These are phyloP conservation scores for Hyles euphorbiae DNA, from an alignment of 1,140 invertebrate genomes.

Conservation along the genomic window DNA sequence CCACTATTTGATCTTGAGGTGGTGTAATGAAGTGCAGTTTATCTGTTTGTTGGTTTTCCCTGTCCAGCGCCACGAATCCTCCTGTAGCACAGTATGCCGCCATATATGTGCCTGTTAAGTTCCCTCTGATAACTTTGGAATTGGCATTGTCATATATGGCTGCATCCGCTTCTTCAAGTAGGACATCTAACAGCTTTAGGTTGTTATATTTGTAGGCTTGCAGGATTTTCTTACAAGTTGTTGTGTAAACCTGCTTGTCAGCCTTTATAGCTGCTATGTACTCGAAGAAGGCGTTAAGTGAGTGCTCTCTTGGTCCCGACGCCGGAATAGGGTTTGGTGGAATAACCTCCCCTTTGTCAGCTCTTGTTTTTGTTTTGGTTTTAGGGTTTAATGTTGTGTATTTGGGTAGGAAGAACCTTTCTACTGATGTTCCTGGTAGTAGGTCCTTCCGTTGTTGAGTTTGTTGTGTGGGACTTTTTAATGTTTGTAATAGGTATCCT, in stretches of 20 bases:
- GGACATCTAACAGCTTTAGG: background rate
- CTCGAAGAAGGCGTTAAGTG: constrained; percentile 19
- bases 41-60: background rate
- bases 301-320: too few relatives aligned
- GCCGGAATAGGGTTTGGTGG: too few relatives aligned
- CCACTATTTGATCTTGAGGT: too few relatives aligned
- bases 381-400: too few relatives aligned
- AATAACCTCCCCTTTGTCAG: too few relatives aligned
- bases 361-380: too few relatives aligned
- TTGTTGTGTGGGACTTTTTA: too few relatives aligned
- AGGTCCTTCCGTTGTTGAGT: too few relatives aligned
- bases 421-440: too few relatives aligned
- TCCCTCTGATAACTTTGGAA: constrained; percentile 10
- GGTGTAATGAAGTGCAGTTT: background rate
- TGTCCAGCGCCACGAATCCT: constrained; percentile 18
- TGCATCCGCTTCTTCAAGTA: constrained; percentile 22
- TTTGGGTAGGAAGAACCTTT: too few relatives aligned
- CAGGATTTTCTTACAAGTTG: constrained; percentile 19
- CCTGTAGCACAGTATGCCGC: constrained; percentile 16
- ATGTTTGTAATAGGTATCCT: too few relatives aligned
- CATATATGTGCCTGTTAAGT: constrained; percentile 17
- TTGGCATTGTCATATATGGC: constrained; percentile 28
- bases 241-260: constrained; percentile 6
- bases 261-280: constrained; percentile 17
- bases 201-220: constrained; percentile 3